Percentiles rank a stretch among this genome's conserved stretches.
phyloP scores from a whole-genome alignment of 1,140 invertebrate genomes.

The Nymphalis io region DNA sequence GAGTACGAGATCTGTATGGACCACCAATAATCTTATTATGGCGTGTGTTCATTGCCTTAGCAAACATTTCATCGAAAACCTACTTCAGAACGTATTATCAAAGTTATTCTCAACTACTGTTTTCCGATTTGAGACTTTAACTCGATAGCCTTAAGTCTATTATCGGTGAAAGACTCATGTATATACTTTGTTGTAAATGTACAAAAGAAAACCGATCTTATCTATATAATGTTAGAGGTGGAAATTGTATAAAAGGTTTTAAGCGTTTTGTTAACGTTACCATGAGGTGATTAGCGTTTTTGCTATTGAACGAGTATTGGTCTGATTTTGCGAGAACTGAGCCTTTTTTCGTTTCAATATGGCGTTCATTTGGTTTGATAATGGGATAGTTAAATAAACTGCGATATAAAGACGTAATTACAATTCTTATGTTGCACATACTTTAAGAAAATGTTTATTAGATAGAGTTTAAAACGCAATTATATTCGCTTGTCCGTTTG shows the following conservation, averaged over 20 bases:
- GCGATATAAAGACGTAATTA: too few species aligned
- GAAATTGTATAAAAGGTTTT: not conserved
- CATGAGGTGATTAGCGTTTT: slow-evolving; percentile 11
- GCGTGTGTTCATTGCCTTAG: slow-evolving; percentile 8
- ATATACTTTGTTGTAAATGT: not conserved
- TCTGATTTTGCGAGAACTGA: slow-evolving; percentile 6
- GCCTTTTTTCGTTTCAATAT: slow-evolving; percentile 1
- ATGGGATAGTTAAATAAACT: not conserved
- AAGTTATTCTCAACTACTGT: not conserved
- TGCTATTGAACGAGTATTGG: slow-evolving; percentile 7
- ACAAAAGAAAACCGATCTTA: not conserved
- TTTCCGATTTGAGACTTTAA: not conserved
- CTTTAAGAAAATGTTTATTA: too few species aligned
- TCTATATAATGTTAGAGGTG: not conserved
- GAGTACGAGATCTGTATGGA: slow-evolving; percentile 8
- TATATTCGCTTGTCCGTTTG: too few species aligned
- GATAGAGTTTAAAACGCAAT: too few species aligned
- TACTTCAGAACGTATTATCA: not conserved
- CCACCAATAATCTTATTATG: slow-evolving; percentile 16
- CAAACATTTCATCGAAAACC: slow-evolving; percentile 10
- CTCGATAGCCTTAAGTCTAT: not conserved
- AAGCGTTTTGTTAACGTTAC: slow-evolving; percentile 8
- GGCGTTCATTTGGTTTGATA: slow-evolving; percentile 3
- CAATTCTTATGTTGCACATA: too few species aligned
- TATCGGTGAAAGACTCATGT: not conserved